Percentiles rank a stretch among this genome's conserved stretches.
These are phyloP conservation scores for Ophion ellenae DNA, from an alignment of 2,888 invertebrate genomes.

Conservation along the genomic window DNA sequence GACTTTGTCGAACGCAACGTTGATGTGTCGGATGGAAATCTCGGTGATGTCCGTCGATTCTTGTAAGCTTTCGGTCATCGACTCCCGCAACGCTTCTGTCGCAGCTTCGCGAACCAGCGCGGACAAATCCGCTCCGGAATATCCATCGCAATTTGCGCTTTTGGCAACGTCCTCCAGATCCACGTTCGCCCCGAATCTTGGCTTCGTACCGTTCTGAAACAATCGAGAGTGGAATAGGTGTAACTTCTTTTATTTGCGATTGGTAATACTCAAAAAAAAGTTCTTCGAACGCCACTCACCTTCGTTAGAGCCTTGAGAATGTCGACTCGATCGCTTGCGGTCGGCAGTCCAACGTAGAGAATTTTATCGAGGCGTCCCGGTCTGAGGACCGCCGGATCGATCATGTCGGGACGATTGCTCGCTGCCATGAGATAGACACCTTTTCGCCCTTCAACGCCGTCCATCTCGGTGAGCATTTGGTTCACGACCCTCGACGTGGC, in stretches of 20 bases:
- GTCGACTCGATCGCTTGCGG: conserved; percentile 91
- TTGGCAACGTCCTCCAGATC: conserved; percentile 89
- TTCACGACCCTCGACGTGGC: conserved; percentile 95
- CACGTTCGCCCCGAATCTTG: conserved; percentile 91
- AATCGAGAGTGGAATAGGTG: neutral
- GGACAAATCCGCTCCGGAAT: conserved; percentile 97
- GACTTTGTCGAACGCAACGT: conserved; percentile 90
- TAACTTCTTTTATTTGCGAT: neutral
- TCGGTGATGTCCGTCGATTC: conserved; percentile 78
- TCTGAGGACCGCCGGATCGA: conserved; percentile 97
- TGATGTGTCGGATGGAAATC: conserved; percentile 90
- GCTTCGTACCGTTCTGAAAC: conserved; percentile 91
- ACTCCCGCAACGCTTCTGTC: conserved; percentile 91
- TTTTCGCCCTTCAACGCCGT: conserved; percentile 95
- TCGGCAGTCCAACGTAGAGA: conserved; percentile 95
- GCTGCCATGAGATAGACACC: conserved; percentile 98
- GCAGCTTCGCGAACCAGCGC: conserved; percentile 95
- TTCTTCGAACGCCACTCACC: conserved; percentile 83
- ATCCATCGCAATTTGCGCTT: conserved; percentile 89
- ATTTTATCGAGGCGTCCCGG: conserved; percentile 96
- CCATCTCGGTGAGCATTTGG: conserved; percentile 99
- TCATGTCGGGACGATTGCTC: conserved; percentile 97
- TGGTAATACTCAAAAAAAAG: neutral
- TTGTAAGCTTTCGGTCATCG: conserved; percentile 86
- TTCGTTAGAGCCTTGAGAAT: conserved; percentile 96